phyloP scores from a whole-genome alignment of 2,888 invertebrate genomes.

The Monoplex corrugatus region DNA sequence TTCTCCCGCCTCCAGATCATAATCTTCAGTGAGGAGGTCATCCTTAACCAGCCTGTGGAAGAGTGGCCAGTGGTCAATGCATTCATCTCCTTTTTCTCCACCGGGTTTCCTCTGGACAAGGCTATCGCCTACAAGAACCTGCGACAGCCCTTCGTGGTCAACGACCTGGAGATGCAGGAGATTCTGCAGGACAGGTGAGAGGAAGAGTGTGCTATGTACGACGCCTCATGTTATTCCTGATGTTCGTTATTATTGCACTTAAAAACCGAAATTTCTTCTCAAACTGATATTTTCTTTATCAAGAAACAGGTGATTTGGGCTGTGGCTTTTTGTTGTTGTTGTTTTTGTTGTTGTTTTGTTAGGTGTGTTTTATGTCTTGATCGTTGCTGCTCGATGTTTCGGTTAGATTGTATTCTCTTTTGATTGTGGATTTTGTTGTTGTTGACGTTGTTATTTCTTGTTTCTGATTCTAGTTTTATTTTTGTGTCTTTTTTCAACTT shows the following conservation, averaged over 20 bases:
- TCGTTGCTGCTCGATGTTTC: too few relatives aligned
- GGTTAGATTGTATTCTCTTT: too few relatives aligned
- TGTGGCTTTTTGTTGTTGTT: too few relatives aligned
- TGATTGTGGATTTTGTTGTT: too few relatives aligned
- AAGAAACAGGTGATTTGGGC: not conserved
- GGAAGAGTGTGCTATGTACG: not conserved
- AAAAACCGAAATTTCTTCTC: too few relatives aligned
- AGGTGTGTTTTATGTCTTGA: not conserved
- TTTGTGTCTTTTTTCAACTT: too few relatives aligned
- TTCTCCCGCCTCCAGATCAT: conserved; percentile 88
- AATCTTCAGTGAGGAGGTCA: conserved; percentile 97
- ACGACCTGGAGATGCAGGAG: conserved; percentile 99
- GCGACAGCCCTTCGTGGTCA: conserved; percentile 97
- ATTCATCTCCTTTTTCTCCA: conserved; percentile 98
- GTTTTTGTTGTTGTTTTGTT: too few relatives aligned
- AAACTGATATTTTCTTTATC: too few relatives aligned
- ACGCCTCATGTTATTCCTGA: too few relatives aligned
- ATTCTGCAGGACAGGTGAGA: conserved; percentile 90
- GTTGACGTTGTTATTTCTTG: too few relatives aligned
- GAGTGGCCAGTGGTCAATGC: conserved; percentile 99
- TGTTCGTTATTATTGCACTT: too few relatives aligned
- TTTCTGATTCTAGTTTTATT: too few relatives aligned
- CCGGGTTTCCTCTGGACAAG: conserved; percentile 98
- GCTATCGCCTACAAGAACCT: conserved; percentile 97
- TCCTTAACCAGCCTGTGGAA: conserved; percentile 96